Percentiles rank a stretch among this genome's conserved stretches.
phyloP scores from a whole-genome alignment of 2,888 invertebrate genomes.

The Habrosyne pyritoides region DNA sequence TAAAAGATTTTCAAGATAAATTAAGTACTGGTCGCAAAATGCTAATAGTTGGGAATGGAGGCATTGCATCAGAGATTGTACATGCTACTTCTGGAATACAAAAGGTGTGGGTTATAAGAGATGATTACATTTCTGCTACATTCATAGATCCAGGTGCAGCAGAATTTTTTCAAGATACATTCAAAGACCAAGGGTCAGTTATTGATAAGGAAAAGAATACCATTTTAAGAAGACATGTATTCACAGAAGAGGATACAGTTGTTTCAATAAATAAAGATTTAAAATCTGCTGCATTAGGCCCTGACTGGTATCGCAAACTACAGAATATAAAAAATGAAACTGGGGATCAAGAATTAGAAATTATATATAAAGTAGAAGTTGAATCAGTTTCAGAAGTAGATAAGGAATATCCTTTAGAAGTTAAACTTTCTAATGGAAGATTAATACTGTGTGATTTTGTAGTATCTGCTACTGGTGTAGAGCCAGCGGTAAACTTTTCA shows the following conservation, averaged over 20 bases:
- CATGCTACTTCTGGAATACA: slow-evolving; percentile 93
- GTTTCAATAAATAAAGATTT: slow-evolving; percentile 68
- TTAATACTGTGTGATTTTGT: slow-evolving; percentile 93
- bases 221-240: slow-evolving; percentile 86
- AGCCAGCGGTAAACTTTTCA: slow-evolving; percentile 85
- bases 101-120: slow-evolving; percentile 96
- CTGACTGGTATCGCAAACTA: slow-evolving; percentile 95
- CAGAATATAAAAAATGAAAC: slow-evolving; percentile 81
- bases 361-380: slow-evolving; percentile 86
- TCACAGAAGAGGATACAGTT: slow-evolving; percentile 81
- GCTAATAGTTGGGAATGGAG: slow-evolving; percentile 97
- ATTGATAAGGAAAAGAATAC: slow-evolving; percentile 41
- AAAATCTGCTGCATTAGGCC: slow-evolving; percentile 96
- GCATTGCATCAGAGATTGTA: slow-evolving; percentile 98
- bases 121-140: slow-evolving; percentile 95
- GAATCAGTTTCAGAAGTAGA: slow-evolving; percentile 61
- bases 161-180: slow-evolving; percentile 90
- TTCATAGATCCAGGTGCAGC: slow-evolving; percentile 98
- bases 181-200: slow-evolving; percentile 45
- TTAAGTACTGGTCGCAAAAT: slow-evolving; percentile 88
- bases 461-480: slow-evolving; percentile 97
- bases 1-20: slow-evolving; percentile 88
- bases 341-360: slow-evolving; percentile 77
- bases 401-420: slow-evolving; percentile 87
- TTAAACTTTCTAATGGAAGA: slow-evolving; percentile 89